Evolutionary conservation across 2,797 vertebrate species (phyloP), one percentile per base, ranked within the genome.

Genomic region (Spea hammondii): DNA sequence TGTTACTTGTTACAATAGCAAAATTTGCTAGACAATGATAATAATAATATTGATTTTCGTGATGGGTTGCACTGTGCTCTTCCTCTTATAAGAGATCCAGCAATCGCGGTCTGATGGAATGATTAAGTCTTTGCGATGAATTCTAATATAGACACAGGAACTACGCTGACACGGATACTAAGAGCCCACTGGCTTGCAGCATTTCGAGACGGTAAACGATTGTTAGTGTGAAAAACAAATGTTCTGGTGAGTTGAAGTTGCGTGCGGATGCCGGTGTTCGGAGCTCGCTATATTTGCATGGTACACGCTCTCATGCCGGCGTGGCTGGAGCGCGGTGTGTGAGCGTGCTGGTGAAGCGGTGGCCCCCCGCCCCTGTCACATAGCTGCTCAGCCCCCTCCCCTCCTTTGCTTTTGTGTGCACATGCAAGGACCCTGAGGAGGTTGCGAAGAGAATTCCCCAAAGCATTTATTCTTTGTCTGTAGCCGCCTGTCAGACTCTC

Each of bases 381-480:
- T 17, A 82, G 76, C 76, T 79, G 76, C 70, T 71, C 55, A 72
- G 54, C 68, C 82, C 65, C 78, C 75, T 51, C 72, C 46, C 51
- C 60, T 60, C 17, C 73, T 65, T 68, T 59, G 68, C 83, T 69
- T 77, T 81, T 80, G 78, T 74, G 74, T 80, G 46, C 51, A 76
- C 69, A 77, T 66, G 54, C 75, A 60, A 59, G 76, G 80, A 68
- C 79, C 83, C 84, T 83, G 89, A 89, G 87, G 87, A 88, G 83
- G 89, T 53, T 78, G 89, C 87, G 8, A 65, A 55, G 80, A 69
- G 87, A 86, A 88, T 88, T 92, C 90, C 88, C 89, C 88, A 79
- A 86, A 86, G 90, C 89, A 86, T 91, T 91, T 60, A 70, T 68
- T 78, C 84, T 79, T 84, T 82, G 80, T 82, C 75, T 82, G 47